Evolutionary conservation across 2,113 vertebrate genomes (phyloP).

Genomic region (Falcunculus frontatus): DNA sequence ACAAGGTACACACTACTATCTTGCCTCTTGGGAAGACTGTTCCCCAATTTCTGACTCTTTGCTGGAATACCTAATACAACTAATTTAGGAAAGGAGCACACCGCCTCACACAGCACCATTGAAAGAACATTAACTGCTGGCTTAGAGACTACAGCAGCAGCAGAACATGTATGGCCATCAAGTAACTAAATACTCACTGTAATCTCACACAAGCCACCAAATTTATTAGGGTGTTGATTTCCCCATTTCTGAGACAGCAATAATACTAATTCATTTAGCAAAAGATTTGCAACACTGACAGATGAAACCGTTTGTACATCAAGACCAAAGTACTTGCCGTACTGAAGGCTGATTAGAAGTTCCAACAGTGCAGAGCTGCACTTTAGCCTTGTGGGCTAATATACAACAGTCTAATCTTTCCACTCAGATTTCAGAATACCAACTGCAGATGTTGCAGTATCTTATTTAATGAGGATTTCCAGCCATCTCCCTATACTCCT

Average conservation of each 20-base stretch:
- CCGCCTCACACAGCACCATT: background rate
- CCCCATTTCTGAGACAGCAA: background rate
- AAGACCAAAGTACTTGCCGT: background rate
- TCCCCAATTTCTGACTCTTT: background rate
- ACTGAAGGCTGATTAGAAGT: background rate
- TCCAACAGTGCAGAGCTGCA: slow-evolving; percentile 1
- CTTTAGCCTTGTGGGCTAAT: slow-evolving; percentile 44
- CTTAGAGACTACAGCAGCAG: background rate
- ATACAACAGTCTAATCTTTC: slow-evolving; percentile 44
- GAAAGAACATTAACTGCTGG: background rate
- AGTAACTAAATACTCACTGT: background rate
- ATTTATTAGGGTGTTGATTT: background rate
- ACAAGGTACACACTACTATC: background rate
- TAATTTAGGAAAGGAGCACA: background rate
- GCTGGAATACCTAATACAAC: background rate
- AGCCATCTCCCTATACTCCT: slow-evolving; percentile 3
- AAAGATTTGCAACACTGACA: background rate
- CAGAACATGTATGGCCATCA: background rate
- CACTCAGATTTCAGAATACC: slow-evolving; percentile 41
- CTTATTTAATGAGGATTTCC: slow-evolving; percentile 58
- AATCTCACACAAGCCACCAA: background rate
- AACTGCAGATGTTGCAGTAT: slow-evolving; percentile 49
- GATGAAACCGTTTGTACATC: slow-evolving; percentile 5
- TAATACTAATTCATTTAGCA: background rate
- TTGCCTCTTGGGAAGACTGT: background rate